Percentiles rank a stretch among this genome's conserved stretches.
Evolutionary conservation across 2,888 invertebrate genomes (phyloP).

Genomic region (Ramazzottius varieornatus): DNA sequence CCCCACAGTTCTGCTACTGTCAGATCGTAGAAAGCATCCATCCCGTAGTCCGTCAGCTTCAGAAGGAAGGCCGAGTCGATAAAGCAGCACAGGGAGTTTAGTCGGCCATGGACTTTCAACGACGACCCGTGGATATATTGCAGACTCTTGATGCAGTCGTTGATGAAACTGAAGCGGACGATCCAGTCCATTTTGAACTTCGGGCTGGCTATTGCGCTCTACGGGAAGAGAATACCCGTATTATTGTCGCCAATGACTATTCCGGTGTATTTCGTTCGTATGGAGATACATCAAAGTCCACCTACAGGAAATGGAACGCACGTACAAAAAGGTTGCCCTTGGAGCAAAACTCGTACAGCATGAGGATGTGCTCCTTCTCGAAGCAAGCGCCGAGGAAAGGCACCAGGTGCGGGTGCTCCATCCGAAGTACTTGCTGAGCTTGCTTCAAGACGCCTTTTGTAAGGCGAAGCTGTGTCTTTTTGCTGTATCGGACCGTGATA

Average conservation of each 20-base stretch:
- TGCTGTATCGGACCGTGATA: not conserved
- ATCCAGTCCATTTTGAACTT: not conserved
- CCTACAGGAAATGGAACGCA: too few species aligned
- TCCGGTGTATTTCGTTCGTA: too few species aligned
- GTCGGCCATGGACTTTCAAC: not conserved
- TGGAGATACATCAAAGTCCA: too few species aligned
- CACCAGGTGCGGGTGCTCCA: constrained; percentile 13
- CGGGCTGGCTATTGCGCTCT: not conserved
- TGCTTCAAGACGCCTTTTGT: not conserved
- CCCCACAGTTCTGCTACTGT: constrained; percentile 1
- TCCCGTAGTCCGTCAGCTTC: not conserved
- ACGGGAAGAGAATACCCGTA: too few species aligned
- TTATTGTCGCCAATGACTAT: too few species aligned
- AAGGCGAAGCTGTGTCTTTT: not conserved
- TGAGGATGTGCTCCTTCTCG: constrained; percentile 10
- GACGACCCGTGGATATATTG: not conserved
- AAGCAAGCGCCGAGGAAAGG: constrained; percentile 15
- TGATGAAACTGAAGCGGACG: not conserved
- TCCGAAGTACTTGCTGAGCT: not conserved
- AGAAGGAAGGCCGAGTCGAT: not conserved
- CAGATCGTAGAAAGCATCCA: not conserved
- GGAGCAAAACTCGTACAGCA: constrained; percentile 15
- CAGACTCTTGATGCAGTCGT: not conserved
- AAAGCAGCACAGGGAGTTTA: not conserved
- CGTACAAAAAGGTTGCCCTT: constrained; percentile 15